Evolutionary conservation across 1,140 invertebrate genomes (phyloP).

Genomic region (Neomicropteryx cornuta): DNA sequence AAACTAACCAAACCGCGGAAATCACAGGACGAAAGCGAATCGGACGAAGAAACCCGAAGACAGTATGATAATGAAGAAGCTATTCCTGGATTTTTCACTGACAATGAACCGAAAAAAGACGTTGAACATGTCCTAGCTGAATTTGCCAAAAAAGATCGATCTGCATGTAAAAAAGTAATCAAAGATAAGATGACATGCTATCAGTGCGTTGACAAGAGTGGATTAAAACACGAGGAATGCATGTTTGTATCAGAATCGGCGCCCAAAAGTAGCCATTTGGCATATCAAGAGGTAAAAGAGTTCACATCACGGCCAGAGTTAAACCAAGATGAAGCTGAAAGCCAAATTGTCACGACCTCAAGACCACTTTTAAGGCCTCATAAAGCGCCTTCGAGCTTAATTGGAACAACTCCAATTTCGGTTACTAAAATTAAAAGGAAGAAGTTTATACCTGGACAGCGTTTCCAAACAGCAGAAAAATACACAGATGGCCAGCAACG

Average conservation of each 20-base stretch:
- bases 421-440: constrained; percentile 32
- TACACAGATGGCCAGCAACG: no score
- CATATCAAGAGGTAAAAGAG: constrained; percentile 43
- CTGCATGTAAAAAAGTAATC: constrained; percentile 54
- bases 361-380: constrained; percentile 22
- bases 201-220: constrained; percentile 52
- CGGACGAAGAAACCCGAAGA: constrained; percentile 24
- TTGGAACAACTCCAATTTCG: constrained; percentile 19
- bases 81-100: constrained; percentile 32
- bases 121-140: constrained; percentile 57
- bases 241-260: constrained; percentile 56
- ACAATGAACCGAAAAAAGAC: constrained; percentile 44
- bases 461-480: no score
- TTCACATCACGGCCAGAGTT: constrained; percentile 30
- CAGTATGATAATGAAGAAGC: constrained; percentile 34
- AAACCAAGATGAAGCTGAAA: constrained; percentile 31
- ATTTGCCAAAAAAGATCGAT: constrained; percentile 55
- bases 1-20: constrained; percentile 21
- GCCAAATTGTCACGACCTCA: constrained; percentile 29
- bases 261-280: constrained; percentile 42
- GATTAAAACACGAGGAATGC: constrained; percentile 60
- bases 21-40: constrained; percentile 19
- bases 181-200: constrained; percentile 66
- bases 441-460: no score
- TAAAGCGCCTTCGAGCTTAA: constrained; percentile 27